A percentile compares a stretch with the other conserved stretches of the same genome.
Conservation (phyloP, 35 echinoderm and acorn worm genomes). For the Ophioderma brevispina region DNA sequence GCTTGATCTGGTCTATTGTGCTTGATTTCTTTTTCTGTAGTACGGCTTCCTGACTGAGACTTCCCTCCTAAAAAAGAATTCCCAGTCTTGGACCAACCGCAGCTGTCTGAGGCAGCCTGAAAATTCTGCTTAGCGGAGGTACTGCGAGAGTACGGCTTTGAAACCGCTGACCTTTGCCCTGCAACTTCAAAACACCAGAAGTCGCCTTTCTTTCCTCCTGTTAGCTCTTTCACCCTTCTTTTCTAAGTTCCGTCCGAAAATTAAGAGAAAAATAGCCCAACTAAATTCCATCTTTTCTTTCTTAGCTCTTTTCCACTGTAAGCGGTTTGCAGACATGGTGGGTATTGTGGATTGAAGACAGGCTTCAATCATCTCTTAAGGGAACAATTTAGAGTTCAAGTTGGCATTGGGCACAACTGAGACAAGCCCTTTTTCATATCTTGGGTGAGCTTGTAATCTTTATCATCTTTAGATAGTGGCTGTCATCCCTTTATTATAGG, state of each 20-base stretch:
- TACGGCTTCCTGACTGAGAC: too few species aligned
- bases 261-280: neutral
- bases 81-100: neutral
- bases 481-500: slow-evolving; percentile 50
- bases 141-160: neutral
- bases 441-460: neutral
- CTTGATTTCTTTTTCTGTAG: too few species aligned
- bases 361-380: slow-evolving; percentile 41
- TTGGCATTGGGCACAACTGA: slow-evolving; percentile 28
- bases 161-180: neutral
- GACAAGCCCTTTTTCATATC: slow-evolving; percentile 30
- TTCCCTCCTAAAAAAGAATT: neutral
- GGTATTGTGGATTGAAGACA: slow-evolving; percentile 25
- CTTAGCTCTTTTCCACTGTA: neutral
- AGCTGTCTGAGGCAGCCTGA: neutral
- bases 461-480: slow-evolving; percentile 7
- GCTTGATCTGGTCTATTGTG: too few species aligned
- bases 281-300: neutral
- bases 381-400: slow-evolving; percentile 31
- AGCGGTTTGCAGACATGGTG: slow-evolving; percentile 24
- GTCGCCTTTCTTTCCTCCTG: slow-evolving; percentile 60
- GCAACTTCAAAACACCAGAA: neutral
- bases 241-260: slow-evolving; percentile 47
- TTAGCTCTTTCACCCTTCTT: slow-evolving; percentile 63
- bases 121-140: too few species aligned